Percentiles rank a stretch among this genome's conserved stretches.
Evolutionary conservation across 2,797 vertebrate genomes (phyloP).

Genomic region (Allobates femoralis): DNA sequence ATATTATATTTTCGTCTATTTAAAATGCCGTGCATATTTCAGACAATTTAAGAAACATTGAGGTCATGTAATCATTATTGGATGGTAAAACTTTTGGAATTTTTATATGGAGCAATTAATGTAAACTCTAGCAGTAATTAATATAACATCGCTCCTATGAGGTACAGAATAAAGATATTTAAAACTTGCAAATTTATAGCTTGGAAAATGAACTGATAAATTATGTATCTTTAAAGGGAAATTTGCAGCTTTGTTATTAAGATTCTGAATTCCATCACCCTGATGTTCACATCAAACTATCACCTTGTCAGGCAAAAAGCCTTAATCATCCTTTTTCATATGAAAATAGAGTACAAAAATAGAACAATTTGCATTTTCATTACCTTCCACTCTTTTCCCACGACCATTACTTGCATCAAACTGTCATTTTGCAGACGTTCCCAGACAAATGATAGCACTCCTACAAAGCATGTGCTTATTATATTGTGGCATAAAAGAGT

Average conservation of each 20-base stretch:
- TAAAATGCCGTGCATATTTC: not conserved
- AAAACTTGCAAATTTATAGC: conserved; percentile 50
- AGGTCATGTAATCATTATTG: not conserved
- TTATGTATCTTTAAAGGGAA: conserved; percentile 62
- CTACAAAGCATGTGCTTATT: conserved; percentile 59
- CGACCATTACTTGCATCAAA: conserved; percentile 63
- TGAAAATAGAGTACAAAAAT: conserved; percentile 63
- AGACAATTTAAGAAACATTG: not conserved
- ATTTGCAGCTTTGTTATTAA: conserved; percentile 61
- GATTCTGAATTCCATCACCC: conserved; percentile 57
- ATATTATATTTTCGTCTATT: not conserved
- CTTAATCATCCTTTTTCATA: conserved; percentile 63
- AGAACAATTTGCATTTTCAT: conserved; percentile 65
- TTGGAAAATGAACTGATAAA: conserved; percentile 61
- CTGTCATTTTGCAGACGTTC: conserved; percentile 62
- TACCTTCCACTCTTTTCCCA: conserved; percentile 63
- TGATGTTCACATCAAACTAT: conserved; percentile 63
- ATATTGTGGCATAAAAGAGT: conserved; percentile 46
- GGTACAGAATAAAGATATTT: conserved; percentile 31
- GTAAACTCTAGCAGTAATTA: conserved; percentile 35
- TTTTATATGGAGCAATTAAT: conserved; percentile 30
- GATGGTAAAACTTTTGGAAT: not conserved
- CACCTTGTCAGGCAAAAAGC: conserved; percentile 64
- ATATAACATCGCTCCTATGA: conserved; percentile 10
- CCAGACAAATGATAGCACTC: conserved; percentile 58